Evolutionary conservation across 2,113 vertebrate genomes (phyloP).

Genomic region (Proterorhinus semilunaris): DNA sequence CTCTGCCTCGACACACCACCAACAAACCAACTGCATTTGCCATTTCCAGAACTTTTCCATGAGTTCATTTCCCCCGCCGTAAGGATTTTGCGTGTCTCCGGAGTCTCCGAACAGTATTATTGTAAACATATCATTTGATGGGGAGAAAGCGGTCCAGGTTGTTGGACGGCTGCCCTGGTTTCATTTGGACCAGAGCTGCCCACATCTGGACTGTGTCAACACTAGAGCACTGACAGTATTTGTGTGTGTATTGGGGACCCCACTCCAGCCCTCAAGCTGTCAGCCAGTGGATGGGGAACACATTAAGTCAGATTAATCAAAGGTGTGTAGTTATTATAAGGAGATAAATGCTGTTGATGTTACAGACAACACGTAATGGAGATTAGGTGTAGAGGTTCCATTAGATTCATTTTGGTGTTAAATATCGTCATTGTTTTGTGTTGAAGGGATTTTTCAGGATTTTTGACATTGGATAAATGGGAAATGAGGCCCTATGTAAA

Average conservation of each 20-base stretch:
- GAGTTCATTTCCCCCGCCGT: constrained; percentile 55
- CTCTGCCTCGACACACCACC: constrained; percentile 17
- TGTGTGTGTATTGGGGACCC: constrained; percentile 45
- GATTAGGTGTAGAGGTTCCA: no score
- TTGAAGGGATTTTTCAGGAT: no score
- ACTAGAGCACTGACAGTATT: constrained; percentile 59
- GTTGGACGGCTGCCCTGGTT: constrained; percentile 77
- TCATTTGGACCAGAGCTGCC: constrained; percentile 79
- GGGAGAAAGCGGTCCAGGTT: constrained; percentile 77
- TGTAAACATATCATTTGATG: constrained; percentile 83
- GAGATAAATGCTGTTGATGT: constrained; percentile 43
- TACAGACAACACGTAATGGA: neutral
- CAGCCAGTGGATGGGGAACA: constrained; percentile 73
- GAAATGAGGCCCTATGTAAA: no score
- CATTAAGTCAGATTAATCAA: constrained; percentile 80
- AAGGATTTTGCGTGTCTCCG: constrained; percentile 54
- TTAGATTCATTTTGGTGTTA: no score
- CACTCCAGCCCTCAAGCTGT: constrained; percentile 64
- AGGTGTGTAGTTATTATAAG: constrained; percentile 73
- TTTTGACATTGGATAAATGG: no score
- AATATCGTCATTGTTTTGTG: no score
- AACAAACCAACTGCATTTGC: constrained; percentile 14
- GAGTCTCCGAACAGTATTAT: constrained; percentile 75
- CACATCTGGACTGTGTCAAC: constrained; percentile 84
- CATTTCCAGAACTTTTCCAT: constrained; percentile 51